Conservation (phyloP, 2,888 invertebrate species). For the Slavum lentiscoides region DNA sequence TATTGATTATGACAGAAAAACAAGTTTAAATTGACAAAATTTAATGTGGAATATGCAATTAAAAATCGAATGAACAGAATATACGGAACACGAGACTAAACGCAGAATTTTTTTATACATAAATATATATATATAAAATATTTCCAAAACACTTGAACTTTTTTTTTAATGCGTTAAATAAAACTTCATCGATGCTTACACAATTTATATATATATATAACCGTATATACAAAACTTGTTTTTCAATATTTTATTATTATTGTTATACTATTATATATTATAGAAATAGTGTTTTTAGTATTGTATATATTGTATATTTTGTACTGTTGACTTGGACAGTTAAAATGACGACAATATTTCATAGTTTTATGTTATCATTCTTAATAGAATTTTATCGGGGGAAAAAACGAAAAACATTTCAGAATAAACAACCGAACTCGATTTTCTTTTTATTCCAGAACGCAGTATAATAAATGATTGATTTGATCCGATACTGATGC, state of each 20-base stretch:
- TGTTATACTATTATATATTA: background rate
- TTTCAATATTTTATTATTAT: conserved; percentile 9
- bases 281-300: background rate
- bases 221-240: background rate
- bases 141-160: conserved; percentile 22
- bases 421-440: too few species aligned
- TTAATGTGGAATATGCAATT: background rate
- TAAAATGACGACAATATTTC: background rate
- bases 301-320: too few species aligned
- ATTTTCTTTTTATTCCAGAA: too few species aligned
- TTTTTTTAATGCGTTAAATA: conserved; percentile 14
- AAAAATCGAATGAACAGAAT: background rate
- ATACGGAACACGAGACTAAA: background rate
- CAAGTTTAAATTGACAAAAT: too few species aligned
- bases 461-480: too few species aligned
- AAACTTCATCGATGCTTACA: conserved; percentile 19
- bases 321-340: too few species aligned
- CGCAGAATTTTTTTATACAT: background rate
- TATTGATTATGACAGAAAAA: too few species aligned
- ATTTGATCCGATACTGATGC: too few species aligned
- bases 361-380: too few species aligned
- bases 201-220: background rate
- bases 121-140: background rate
- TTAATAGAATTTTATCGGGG: background rate
- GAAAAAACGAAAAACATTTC: background rate